A percentile compares a stretch with the other conserved stretches of the same genome.
Evolutionary conservation across 2,888 invertebrate genomes (phyloP).

Genomic region (Vanessa cardui): DNA sequence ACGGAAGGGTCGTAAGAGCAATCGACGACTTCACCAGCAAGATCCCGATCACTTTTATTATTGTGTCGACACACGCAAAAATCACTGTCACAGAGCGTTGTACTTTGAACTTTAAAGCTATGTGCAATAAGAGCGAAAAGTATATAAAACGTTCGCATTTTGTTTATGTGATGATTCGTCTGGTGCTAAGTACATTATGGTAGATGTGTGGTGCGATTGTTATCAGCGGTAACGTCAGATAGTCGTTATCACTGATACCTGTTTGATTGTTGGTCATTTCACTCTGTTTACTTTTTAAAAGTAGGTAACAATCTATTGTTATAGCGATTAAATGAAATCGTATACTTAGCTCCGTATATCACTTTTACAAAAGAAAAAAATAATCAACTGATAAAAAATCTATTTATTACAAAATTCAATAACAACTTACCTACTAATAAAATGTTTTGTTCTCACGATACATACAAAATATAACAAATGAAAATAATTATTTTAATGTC

Average conservation of each 20-base stretch:
- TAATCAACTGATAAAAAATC: no score
- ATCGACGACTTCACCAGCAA: slow-evolving; percentile 57
- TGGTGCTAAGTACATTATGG: slow-evolving; percentile 38
- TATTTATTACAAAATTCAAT: no score
- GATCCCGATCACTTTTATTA: slow-evolving; percentile 54
- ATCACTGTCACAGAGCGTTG: slow-evolving; percentile 57
- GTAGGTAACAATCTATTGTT: slow-evolving; percentile 22
- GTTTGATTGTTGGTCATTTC: slow-evolving; percentile 66
- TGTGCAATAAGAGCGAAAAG: slow-evolving; percentile 44
- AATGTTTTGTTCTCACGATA: no score
- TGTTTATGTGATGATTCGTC: slow-evolving; percentile 42
- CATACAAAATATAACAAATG: no score
- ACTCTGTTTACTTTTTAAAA: slow-evolving; percentile 48
- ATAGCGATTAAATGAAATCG: not conserved
- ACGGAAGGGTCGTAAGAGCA: slow-evolving; percentile 56
- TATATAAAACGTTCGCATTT: slow-evolving; percentile 48
- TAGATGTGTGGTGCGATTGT: slow-evolving; percentile 43
- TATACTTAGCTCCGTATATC: not conserved
- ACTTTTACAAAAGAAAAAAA: not conserved
- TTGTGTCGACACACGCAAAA: slow-evolving; percentile 57
- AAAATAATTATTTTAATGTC: no score
- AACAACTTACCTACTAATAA: no score
- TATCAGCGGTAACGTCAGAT: slow-evolving; percentile 48
- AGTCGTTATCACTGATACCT: slow-evolving; percentile 60
- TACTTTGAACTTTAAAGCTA: slow-evolving; percentile 47